Base-by-base conservation (phyloP, 2,888 invertebrate genomes). In the Leptinotarsa haldemani region DNA sequence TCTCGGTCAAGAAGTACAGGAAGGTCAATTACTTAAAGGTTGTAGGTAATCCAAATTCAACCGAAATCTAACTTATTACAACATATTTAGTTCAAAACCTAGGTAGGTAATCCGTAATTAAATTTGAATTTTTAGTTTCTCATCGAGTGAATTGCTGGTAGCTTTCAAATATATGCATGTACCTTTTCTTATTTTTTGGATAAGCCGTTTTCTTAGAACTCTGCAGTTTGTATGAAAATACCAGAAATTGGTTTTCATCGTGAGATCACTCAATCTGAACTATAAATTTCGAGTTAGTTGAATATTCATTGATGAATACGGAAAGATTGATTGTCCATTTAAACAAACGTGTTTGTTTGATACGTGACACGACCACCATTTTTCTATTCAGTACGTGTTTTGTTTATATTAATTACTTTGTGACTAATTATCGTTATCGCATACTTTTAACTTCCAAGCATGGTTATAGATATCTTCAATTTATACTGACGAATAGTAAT, bases 331-430 rank as follows among this genome's bases (percentile, higher is more conserved):
- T 13, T 40, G 40, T 40, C 9, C 16, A 61, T 40, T 61, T n/a
- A 9, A 61, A 40, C 58, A 40, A 61, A 61, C 16, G 40, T n/a
- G 61, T 40, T 61, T 16, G 61, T 61, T 61, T 25, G 4, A 56
- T 22, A 40, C 61, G 61, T 61, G 61, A 61, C n/a, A 61, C 25
- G 15, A 30, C 30, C 16, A 30, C n/a, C n/a, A 30, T n/a, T 40
- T 25, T 40, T n/a, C 61, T 25, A 61, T 61, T 61, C 30, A 9
- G 61, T 61, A 61, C 61, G 61, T 61, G 61, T 61, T 15, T 40
- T 61, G 61, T 40, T 25, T 61, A 61, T 61, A 61, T 40, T 61
- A 61, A 61, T 61, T 40, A n/a, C 61, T 61, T 61, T 61, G 61
- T 40, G 22, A 30, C n/a, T 61, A 61, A 61, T 61, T 61, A 40